Percentiles rank a stretch among this genome's conserved stretches.
These are phyloP conservation scores for Harlomillsia oculata DNA, from an alignment of 1,140 invertebrate species.

Conservation along the genomic window DNA sequence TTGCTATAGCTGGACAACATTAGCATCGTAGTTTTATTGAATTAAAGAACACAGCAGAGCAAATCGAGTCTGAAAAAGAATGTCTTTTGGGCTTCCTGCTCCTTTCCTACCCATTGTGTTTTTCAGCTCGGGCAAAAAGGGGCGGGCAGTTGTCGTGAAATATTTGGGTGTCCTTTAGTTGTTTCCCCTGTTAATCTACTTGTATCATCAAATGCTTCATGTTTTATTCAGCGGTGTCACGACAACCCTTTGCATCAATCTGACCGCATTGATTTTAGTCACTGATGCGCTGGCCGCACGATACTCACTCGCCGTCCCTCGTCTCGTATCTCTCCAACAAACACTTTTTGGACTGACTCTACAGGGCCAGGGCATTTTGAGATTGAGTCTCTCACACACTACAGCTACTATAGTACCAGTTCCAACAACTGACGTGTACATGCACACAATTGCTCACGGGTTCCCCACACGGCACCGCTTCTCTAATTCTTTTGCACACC, in stretches of 20 bases:
- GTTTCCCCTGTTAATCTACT: slow-evolving; percentile 24
- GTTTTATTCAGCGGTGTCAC: slow-evolving; percentile 27
- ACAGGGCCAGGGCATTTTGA: no score
- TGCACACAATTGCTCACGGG: no score
- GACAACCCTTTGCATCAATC: slow-evolving; percentile 25
- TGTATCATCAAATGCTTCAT: slow-evolving; percentile 28
- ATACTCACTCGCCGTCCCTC: slow-evolving; percentile 3
- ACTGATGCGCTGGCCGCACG: slow-evolving; percentile 13
- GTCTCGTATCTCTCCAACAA: no score
- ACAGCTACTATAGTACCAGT: no score
- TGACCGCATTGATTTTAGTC: slow-evolving; percentile 21
- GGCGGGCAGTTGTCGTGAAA: slow-evolving; percentile 14
- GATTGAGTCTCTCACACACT: no score
- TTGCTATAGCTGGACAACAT: no score
- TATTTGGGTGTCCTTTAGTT: slow-evolving; percentile 24
- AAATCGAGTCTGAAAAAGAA: not conserved
- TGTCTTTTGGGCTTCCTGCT: slow-evolving; percentile 9
- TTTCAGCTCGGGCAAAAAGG: not conserved
- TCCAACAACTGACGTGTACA: no score
- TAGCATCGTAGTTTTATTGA: not conserved
- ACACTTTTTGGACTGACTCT: no score
- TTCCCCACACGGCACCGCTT: no score
- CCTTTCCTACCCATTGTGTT: no score
- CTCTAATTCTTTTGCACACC: no score
- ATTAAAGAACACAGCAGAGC: not conserved